Percentiles rank a stretch among this genome's conserved stretches.
Conservation (phyloP, 2,113 vertebrate species). For the Tragelaphus imberbis region DNA sequence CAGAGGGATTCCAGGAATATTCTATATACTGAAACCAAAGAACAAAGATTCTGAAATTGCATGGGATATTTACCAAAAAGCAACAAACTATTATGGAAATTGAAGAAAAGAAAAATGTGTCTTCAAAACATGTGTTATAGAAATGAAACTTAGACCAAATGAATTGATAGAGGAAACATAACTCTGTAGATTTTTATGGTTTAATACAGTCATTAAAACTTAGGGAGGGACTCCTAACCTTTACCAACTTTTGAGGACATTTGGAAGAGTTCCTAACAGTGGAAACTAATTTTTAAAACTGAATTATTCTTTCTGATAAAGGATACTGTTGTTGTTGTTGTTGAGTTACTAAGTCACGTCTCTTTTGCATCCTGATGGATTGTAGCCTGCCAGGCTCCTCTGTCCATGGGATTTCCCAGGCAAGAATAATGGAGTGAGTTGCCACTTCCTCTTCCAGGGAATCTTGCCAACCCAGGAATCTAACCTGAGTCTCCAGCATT, state of each 20-base stretch:
- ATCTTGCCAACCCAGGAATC: background rate
- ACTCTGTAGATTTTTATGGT: background rate
- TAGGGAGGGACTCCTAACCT: background rate
- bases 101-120: background rate
- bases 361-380: background rate
- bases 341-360: background rate
- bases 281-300: background rate
- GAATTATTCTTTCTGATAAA: background rate
- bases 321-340: background rate
- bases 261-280: background rate
- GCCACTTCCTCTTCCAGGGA: background rate
- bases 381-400: background rate
- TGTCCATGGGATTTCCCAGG: background rate
- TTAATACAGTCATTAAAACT: background rate
- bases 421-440: background rate
- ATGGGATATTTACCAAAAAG: background rate
- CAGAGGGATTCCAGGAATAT: background rate
- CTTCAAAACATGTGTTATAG: background rate
- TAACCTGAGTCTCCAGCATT: background rate
- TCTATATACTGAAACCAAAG: background rate
- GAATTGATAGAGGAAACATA: background rate
- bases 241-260: background rate
- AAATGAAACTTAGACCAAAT: background rate
- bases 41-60: background rate
- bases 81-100: background rate